Evolutionary conservation across 2,113 vertebrate genomes (phyloP).

Genomic region (Centropristis striata): DNA sequence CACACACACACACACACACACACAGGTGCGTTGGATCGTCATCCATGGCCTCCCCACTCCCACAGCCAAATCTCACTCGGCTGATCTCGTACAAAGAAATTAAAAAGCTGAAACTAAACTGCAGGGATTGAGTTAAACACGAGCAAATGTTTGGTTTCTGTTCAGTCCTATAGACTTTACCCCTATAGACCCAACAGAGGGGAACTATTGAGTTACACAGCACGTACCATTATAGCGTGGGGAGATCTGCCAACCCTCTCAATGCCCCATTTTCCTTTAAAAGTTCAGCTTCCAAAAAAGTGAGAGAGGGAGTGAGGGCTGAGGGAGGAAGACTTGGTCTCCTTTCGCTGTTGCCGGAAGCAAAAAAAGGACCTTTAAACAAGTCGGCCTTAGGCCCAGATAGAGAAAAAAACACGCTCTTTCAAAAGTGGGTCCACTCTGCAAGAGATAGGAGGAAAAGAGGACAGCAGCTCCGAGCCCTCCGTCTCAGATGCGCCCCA

Average conservation of each 20-base stretch:
- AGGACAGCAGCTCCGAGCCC: constrained; percentile 62
- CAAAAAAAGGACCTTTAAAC: constrained; percentile 82
- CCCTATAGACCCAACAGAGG: constrained; percentile 73
- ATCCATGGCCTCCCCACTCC: constrained; percentile 28
- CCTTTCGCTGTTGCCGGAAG: constrained; percentile 88
- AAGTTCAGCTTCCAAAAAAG: constrained; percentile 85
- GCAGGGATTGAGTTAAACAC: constrained; percentile 29
- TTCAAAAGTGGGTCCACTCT: constrained; percentile 79
- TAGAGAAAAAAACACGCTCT: constrained; percentile 63
- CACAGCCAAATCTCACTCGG: constrained; percentile 20
- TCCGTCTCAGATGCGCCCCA: constrained; percentile 66
- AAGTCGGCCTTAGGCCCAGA: constrained; percentile 81
- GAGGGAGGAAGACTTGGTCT: constrained; percentile 80
- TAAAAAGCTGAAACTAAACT: constrained; percentile 6
- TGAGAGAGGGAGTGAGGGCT: constrained; percentile 77
- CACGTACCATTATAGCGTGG: constrained; percentile 90
- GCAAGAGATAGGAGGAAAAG: constrained; percentile 53
- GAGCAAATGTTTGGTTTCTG: constrained; percentile 42
- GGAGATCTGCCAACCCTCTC: constrained; percentile 87
- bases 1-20: constrained; percentile 27
- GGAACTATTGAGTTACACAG: constrained; percentile 85
- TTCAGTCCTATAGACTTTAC: constrained; percentile 63
- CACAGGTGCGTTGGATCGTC: constrained; percentile 58
- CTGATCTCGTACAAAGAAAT: constrained; percentile 32
- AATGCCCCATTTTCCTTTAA: constrained; percentile 89